Evolutionary conservation across 2,888 invertebrate species (phyloP).

Genomic region (Dryomyza anilis): DNA sequence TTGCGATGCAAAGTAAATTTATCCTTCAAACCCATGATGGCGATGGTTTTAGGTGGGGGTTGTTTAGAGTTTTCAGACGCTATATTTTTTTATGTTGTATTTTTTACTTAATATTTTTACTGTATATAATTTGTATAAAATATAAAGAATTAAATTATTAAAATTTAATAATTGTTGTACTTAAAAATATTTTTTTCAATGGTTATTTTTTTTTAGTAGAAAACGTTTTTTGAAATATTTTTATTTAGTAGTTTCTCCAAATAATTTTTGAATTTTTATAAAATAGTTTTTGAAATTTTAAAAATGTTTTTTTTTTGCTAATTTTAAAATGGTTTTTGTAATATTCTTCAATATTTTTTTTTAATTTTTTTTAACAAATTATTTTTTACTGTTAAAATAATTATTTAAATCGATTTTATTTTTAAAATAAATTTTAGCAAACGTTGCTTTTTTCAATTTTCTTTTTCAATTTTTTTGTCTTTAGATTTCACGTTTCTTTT

Average conservation of each 20-base stretch:
- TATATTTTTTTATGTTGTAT: background rate
- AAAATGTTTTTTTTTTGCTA: constrained; percentile 10
- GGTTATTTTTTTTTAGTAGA: background rate
- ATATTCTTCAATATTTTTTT: constrained; percentile 10
- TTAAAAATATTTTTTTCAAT: too few relatives aligned
- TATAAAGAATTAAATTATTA: too few relatives aligned
- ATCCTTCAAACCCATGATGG: constrained; percentile 46
- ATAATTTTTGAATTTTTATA: background rate
- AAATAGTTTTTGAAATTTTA: constrained; percentile 7
- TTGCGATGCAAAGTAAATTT: constrained; percentile 42
- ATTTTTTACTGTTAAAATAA: background rate
- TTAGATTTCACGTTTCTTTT: background rate
- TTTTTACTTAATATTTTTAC: background rate
- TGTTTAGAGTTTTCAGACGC: background rate
- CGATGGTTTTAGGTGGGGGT: background rate
- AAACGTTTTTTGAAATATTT: background rate
- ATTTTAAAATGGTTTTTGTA: background rate
- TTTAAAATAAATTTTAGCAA: background rate
- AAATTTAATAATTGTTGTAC: too few relatives aligned
- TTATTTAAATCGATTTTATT: background rate
- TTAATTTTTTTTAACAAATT: background rate
- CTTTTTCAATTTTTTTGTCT: background rate
- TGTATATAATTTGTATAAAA: too few relatives aligned
- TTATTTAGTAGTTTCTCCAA: too few relatives aligned
- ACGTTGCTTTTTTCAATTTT: background rate